Conservation (phyloP, 2,113 vertebrate species). For the Ammodytes marinus region DNA sequence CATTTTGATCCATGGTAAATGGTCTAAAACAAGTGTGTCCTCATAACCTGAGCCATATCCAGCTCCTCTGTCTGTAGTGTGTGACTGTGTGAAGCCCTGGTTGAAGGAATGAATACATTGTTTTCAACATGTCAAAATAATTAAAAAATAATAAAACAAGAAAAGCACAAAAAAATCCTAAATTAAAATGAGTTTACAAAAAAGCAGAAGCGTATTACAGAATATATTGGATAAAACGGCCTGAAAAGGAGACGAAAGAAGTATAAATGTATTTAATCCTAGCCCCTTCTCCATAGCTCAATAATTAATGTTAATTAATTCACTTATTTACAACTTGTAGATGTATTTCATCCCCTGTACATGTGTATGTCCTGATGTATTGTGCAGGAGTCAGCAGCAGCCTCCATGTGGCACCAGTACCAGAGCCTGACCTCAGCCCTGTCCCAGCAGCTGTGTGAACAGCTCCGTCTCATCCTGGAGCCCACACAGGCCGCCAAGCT, state of each 20-base stretch:
- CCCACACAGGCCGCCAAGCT: constrained; percentile 95
- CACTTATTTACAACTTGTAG: too few relatives aligned
- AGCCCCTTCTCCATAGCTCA: too few relatives aligned
- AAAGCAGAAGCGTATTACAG: too few relatives aligned
- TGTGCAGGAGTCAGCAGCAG: constrained; percentile 89
- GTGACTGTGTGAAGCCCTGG: background rate
- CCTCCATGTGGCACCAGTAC: constrained; percentile 95
- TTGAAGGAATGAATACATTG: background rate
- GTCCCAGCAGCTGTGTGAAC: constrained; percentile 96
- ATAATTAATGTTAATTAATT: too few relatives aligned
- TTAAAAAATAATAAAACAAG: too few relatives aligned
- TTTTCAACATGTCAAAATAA: too few relatives aligned
- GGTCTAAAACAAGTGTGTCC: background rate
- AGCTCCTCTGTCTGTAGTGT: background rate
- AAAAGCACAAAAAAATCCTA: too few relatives aligned
- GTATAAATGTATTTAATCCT: too few relatives aligned
- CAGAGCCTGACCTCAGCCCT: constrained; percentile 92
- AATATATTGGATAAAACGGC: too few relatives aligned
- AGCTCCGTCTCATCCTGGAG: constrained; percentile 95
- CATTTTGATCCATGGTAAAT: background rate
- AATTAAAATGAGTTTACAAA: too few relatives aligned
- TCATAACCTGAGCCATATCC: background rate
- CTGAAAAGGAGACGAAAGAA: too few relatives aligned
- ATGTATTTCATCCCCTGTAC: too few relatives aligned
- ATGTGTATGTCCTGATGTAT: background rate